Evolutionary conservation across 2,888 invertebrate genomes (phyloP).

Genomic region (Rugalucina vietnamica): DNA sequence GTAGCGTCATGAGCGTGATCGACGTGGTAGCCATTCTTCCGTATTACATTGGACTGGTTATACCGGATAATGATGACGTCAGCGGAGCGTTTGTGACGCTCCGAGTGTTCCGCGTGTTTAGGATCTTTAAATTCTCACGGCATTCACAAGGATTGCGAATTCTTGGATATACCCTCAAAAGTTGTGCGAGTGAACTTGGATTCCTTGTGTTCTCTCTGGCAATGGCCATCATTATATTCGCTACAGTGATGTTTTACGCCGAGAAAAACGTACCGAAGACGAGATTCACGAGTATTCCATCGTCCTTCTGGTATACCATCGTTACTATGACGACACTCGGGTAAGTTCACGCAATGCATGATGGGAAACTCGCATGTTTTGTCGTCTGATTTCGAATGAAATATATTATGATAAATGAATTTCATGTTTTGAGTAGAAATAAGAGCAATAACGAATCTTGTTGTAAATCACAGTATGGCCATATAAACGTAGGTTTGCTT

Average conservation of each 20-base stretch:
- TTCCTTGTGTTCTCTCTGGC: conserved; percentile 99
- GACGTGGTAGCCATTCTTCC: conserved; percentile 99
- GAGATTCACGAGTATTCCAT: conserved; percentile 99
- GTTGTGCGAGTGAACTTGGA: conserved; percentile 99
- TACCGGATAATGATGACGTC: conserved; percentile 99
- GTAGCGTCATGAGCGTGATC: conserved; percentile 99
- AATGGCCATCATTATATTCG: conserved; percentile 99
- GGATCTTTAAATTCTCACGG: conserved; percentile 99
- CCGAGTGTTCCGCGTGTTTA: conserved; percentile 99
- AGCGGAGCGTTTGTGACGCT: conserved; percentile 99
- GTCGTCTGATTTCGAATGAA: too few species aligned
- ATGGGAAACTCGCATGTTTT: too few species aligned
- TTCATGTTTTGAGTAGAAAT: too few species aligned
- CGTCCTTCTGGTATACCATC: conserved; percentile 99
- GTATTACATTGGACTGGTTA: conserved; percentile 98
- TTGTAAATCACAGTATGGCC: too few species aligned
- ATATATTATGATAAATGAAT: too few species aligned
- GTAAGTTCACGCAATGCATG: too few species aligned
- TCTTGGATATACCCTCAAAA: conserved; percentile 99
- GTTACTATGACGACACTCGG: conserved; percentile 99
- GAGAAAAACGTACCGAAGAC: conserved; percentile 99
- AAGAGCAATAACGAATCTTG: too few species aligned
- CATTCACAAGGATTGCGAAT: conserved; percentile 99
- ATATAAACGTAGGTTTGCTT: too few species aligned
- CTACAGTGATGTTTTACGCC: conserved; percentile 99